Conservation (phyloP, 2,888 invertebrate genomes). For the Aphrophora alni region DNA sequence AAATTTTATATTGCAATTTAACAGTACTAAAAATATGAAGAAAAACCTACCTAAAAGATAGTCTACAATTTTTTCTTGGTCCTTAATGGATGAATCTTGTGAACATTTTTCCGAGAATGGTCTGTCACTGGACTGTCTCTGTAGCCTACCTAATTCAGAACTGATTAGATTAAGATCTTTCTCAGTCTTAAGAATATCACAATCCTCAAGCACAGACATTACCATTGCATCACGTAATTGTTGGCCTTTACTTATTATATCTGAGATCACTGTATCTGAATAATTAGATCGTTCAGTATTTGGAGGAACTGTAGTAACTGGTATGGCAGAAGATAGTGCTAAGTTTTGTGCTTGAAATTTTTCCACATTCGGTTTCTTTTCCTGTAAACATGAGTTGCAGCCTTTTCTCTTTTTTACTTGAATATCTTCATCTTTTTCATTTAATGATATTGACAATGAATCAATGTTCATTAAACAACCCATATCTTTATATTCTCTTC, state of each 20-base stretch:
- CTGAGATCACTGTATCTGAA: slow-evolving; percentile 34
- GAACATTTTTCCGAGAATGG: neutral
- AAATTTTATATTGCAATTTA: too few species aligned
- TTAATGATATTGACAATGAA: slow-evolving; percentile 7
- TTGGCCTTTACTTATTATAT: slow-evolving; percentile 40
- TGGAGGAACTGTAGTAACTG: slow-evolving; percentile 3
- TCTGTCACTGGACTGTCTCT: neutral
- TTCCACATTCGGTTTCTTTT: neutral
- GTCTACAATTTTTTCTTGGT: neutral
- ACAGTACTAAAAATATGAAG: too few species aligned
- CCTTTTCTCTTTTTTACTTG: slow-evolving; percentile 23
- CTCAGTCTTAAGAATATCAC: neutral
- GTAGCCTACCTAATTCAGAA: neutral
- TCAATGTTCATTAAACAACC: neutral
- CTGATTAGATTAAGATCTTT: neutral
- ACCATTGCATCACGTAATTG: slow-evolving; percentile 45
- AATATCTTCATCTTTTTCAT: slow-evolving; percentile 17
- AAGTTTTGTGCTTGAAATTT: neutral
- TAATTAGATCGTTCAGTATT: slow-evolving; percentile 24
- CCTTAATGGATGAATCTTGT: neutral
- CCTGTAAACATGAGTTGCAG: neutral
- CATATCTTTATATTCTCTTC: neutral
- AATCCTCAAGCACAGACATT: slow-evolving; percentile 43
- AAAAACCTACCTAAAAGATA: neutral
- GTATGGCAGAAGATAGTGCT: neutral